phyloP scores from a whole-genome alignment of 2,888 invertebrate species.

The Entomobrya multifasciata region DNA sequence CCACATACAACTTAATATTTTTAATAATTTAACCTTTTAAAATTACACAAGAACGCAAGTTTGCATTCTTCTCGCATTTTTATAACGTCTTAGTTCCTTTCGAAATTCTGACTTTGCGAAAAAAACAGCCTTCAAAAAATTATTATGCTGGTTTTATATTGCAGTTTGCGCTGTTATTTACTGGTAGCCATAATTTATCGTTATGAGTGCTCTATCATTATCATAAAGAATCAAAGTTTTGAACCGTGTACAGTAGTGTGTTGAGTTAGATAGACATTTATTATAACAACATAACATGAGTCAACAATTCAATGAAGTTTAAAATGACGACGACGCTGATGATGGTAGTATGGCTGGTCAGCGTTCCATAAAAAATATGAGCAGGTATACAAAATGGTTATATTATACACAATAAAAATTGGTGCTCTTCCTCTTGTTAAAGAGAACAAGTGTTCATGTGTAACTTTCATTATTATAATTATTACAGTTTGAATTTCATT shows the following conservation, averaged over 20 bases:
- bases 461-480: constrained; percentile 27
- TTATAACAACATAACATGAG: neutral
- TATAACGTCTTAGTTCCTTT: constrained; percentile 40
- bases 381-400: neutral
- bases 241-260: neutral
- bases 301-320: constrained; percentile 28
- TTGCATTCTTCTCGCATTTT: neutral
- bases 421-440: constrained; percentile 22
- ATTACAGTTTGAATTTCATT: constrained; percentile 9
- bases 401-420: neutral
- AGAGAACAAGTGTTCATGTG: constrained; percentile 23
- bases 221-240: neutral
- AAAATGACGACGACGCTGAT: neutral
- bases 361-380: neutral
- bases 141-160: constrained; percentile 5
- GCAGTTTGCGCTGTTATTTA: constrained; percentile 19
- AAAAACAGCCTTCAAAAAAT: neutral
- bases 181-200: constrained; percentile 22
- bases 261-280: neutral
- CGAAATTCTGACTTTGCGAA: neutral
- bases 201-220: constrained; percentile 22
- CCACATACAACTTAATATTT: neutral
- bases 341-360: neutral
- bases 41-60: neutral
- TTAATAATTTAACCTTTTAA: neutral